Evolutionary conservation across 2,113 vertebrate species (phyloP).

Genomic region (Telmatochromis sp.): DNA sequence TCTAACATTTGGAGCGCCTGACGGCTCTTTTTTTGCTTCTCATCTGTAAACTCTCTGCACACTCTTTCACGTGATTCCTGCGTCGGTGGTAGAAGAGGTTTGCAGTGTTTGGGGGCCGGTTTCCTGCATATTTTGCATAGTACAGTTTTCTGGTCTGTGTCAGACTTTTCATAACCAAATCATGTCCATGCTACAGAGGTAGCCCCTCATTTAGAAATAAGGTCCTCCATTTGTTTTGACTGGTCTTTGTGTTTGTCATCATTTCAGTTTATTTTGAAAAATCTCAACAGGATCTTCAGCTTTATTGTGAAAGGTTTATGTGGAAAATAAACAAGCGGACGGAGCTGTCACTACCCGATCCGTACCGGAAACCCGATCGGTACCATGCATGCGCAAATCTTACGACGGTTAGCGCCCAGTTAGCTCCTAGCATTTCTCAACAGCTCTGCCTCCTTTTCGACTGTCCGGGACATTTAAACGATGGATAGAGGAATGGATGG

Average conservation of each 20-base stretch:
- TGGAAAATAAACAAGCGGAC: background rate
- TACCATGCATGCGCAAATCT: background rate
- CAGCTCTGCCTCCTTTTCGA: background rate
- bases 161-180: accelerated
- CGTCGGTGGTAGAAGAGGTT: background rate
- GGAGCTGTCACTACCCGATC: background rate
- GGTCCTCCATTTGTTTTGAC: background rate
- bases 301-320: background rate
- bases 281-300: background rate
- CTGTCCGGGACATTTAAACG: background rate
- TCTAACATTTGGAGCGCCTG: background rate
- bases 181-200: background rate
- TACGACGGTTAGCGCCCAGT: background rate
- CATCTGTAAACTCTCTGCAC: background rate
- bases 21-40: background rate
- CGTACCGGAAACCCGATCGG: accelerated
- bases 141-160: background rate
- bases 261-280: background rate
- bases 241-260: background rate
- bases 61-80: background rate
- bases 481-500: background rate
- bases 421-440: background rate
- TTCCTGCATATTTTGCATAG: background rate
- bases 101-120: background rate
- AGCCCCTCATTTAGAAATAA: background rate